phyloP scores from a whole-genome alignment of 2,113 vertebrate species.

The Naja naja region DNA sequence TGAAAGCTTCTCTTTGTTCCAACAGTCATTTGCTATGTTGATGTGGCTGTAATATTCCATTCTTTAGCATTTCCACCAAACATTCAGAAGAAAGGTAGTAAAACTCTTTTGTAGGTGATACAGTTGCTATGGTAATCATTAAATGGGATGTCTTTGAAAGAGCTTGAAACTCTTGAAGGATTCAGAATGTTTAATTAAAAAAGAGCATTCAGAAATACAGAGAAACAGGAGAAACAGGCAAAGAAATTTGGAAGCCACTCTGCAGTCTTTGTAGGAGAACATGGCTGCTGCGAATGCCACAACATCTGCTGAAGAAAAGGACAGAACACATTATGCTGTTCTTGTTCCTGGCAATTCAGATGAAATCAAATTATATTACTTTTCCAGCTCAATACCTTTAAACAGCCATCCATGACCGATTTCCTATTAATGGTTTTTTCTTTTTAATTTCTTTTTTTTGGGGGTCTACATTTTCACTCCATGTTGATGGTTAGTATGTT shows the following conservation, averaged over 20 bases:
- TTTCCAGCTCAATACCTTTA: neutral
- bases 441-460: neutral
- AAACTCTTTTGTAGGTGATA: accelerated
- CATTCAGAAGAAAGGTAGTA: accelerated
- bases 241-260: neutral
- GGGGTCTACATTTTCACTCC: neutral
- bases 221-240: neutral
- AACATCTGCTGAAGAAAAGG: neutral
- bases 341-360: neutral
- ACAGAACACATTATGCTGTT: neutral
- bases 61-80: neutral
- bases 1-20: neutral
- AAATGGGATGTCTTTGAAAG: neutral
- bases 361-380: neutral
- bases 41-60: neutral
- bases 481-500: neutral
- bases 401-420: neutral
- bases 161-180: neutral
- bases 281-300: neutral
- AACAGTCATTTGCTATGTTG: neutral
- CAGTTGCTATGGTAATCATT: neutral
- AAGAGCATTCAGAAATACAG: neutral
- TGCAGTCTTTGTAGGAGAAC: neutral
- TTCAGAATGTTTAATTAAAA: neutral
- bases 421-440: neutral